Evolutionary conservation across 2,113 vertebrate species (phyloP), one percentile per base, ranked within the genome.

Genomic region (Syrmaticus mikado): DNA sequence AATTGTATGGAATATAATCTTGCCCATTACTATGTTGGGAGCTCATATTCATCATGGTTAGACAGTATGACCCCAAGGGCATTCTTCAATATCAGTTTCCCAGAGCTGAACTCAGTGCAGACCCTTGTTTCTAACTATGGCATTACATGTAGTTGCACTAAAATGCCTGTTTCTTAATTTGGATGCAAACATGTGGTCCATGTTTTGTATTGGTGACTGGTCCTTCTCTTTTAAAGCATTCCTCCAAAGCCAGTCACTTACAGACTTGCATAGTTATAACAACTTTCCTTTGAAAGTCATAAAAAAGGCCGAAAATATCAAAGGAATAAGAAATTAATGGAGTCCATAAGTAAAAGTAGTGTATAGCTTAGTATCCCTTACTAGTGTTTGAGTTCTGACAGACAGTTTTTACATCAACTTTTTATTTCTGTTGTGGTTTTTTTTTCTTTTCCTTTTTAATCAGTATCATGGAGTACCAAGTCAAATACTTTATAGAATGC

Each of bases 401-500:
- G 60, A 6, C 38, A 27, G 17, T 75, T 89, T 90, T 84, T 43
- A 36, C 28, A 27, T 11, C 73, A 75, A 46, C 57, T 66, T 36
- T 75, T 96, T 94, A 46, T 73, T 95, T 84, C 22, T 75, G 34
- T 72, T 53, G 27, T 53, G 14, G 27, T 28, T n/a, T n/a, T 8
- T 57, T 55, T 77, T n/a, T 82, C 6, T 64, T n/a, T 82, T 6
- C 60, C 53, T 90, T 74, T 83, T 57, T 24, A 83, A 84, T 86
- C 90, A 57, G 57, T 66, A 67, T 65, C 81, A 79, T 32, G 61
- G 45, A 84, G 66, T 10, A 82, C 73, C 70, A 40, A 94, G 62
- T 92, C 81, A 71, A 89, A 95, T 58, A 62, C 52, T 87, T 94
- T 68, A 68, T 14, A 53, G 66, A 66, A 92, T 48, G 52, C 71